Evolutionary conservation across 2,797 vertebrate species (phyloP).

Genomic region (Ceryle rudis): DNA sequence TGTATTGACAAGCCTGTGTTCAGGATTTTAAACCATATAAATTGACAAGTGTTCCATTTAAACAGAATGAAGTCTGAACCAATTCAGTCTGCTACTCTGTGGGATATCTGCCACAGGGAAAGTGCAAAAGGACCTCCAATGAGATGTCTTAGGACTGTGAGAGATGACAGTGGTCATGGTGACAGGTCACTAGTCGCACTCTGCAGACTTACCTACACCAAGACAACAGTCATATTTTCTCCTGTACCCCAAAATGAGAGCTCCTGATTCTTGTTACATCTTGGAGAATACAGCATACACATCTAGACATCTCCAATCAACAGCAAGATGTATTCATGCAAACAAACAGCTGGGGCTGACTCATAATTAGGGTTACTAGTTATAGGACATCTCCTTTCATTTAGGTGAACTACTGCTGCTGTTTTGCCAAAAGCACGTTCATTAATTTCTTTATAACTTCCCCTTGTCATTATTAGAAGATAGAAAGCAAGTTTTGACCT

Average conservation of each 20-base stretch:
- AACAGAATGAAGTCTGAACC: not conserved
- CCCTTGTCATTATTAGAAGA: not conserved
- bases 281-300: not conserved
- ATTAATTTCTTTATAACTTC: not conserved
- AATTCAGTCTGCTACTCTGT: not conserved
- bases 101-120: not conserved
- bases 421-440: not conserved
- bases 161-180: not conserved
- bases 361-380: not conserved
- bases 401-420: not conserved
- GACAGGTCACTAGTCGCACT: not conserved
- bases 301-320: not conserved
- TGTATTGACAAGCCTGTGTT: not conserved
- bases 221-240: not conserved
- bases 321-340: not conserved
- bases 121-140: not conserved
- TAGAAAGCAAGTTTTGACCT: not conserved
- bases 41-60: not conserved
- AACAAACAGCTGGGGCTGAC: not conserved
- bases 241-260: not conserved
- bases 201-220: not conserved
- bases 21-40: not conserved
- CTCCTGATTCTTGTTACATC: not conserved
- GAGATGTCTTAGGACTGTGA: not conserved
- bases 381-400: not conserved